These are phyloP conservation scores for Syngnathoides biaculeatus DNA, from an alignment of 2,113 vertebrate species.

Conservation along the genomic window DNA sequence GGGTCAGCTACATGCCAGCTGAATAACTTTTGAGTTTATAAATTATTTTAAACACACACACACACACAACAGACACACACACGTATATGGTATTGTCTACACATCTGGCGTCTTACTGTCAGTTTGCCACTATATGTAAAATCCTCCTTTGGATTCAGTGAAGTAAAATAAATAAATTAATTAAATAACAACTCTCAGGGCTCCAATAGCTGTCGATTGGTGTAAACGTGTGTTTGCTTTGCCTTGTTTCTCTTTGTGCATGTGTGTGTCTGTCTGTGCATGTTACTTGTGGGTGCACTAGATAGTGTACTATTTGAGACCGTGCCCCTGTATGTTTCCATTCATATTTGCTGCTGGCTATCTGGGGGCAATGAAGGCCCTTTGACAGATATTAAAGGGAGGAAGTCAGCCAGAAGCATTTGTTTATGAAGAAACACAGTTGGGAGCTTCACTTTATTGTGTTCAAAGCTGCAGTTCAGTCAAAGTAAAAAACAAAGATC, in stretches of 20 bases:
- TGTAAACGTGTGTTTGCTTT: conserved; percentile 30
- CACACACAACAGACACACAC: too few species aligned
- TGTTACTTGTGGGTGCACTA: conserved; percentile 53
- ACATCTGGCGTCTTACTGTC: conserved; percentile 6
- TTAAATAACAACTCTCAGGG: conserved; percentile 28
- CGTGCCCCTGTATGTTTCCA: conserved; percentile 61
- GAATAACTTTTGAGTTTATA: conserved; percentile 2
- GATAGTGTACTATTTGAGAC: conserved; percentile 59
- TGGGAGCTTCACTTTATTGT: conserved; percentile 56
- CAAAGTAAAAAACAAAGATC: conserved; percentile 31
- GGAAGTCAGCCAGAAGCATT: conserved; percentile 48
- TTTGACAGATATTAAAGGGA: conserved; percentile 67
- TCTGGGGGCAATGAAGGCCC: conserved; percentile 42
- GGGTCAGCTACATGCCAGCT: neutral
- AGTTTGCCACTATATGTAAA: conserved; percentile 25
- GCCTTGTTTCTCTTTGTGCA: too few species aligned
- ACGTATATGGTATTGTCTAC: too few species aligned
- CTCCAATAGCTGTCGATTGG: conserved; percentile 38
- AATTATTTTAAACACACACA: neutral
- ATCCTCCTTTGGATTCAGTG: conserved; percentile 53
- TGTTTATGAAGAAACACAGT: conserved; percentile 62
- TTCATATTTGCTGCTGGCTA: conserved; percentile 61
- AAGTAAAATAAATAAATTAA: conserved; percentile 39
- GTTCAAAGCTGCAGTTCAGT: conserved; percentile 56
- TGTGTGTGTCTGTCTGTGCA: conserved; percentile 13